Base-by-base conservation (phyloP, 1,140 invertebrate genomes). In the Anadara kagoshimensis region DNA sequence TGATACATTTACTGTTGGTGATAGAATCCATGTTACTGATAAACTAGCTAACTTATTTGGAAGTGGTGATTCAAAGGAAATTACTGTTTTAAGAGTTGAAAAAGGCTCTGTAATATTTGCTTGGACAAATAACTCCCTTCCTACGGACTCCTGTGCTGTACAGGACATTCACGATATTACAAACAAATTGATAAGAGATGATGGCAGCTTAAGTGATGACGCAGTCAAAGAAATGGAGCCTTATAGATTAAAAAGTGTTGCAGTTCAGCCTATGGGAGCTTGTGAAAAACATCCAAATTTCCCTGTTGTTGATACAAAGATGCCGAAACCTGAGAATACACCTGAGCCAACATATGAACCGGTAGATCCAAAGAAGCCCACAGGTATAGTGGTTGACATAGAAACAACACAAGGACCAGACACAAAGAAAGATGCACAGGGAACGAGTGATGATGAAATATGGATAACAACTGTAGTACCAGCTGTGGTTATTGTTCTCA, bases 401-500 rank as follows among this genome's bases (percentile, higher is more conserved):
- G 63, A 44, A 18, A 73, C 71, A 71, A 69, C 78, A 29, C 51
- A 18, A 16, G 45, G 56, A n/a, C 18, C 66, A 58, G 57, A 69
- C 41, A 49, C 58, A 8, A 70, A 73, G 43, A 67, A 66, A 29
- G 74, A 73, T 5, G 66, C 65, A 18, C 76, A 78, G 12, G 79
- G 75, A 51, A 51, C 64, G 14, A 72, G 73, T 43, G 85, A 87
- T 18, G 94, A 95, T 53, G 95, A 96, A 78, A 96, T 97, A 84
- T 91, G 96, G 64, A 92, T 96, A n/a, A 97, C 95, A 0, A 96
- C 96, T 73, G 93, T 98, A 16, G 92, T 98, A 53, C 96, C 96
- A 0, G 94, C 94, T 0, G 92, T 97, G 20, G 95, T 98, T 11
- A 96, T 98, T 69, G 92, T 94, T 0, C 93, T 93, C 10, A 97